Evolutionary conservation across 2,888 invertebrate genomes (phyloP).

Genomic region (Ochropleura plecta): DNA sequence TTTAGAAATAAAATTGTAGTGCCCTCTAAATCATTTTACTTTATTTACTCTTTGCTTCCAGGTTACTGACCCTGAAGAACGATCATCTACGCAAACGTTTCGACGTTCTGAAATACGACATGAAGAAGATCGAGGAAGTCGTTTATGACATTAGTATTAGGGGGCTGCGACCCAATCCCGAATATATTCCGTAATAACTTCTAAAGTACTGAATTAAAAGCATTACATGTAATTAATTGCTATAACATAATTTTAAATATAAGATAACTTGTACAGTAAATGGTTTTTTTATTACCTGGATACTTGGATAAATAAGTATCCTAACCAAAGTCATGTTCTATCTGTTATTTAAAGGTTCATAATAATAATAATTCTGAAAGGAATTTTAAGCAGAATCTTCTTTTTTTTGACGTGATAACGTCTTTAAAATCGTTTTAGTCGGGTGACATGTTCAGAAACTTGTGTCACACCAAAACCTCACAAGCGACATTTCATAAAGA

Average conservation of each 20-base stretch:
- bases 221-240: conserved; percentile 23
- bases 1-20: not conserved
- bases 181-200: not conserved
- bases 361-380: no score
- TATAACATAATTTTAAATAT: conserved; percentile 14
- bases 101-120: conserved; percentile 97
- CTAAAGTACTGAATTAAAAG: conserved; percentile 9
- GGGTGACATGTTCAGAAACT: no score
- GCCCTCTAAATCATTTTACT: not conserved
- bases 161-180: conserved; percentile 88
- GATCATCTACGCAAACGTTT: conserved; percentile 96
- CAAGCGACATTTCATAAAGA: no score
- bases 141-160: conserved; percentile 96
- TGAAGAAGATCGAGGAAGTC: conserved; percentile 98
- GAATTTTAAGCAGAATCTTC: no score
- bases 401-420: no score
- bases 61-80: conserved; percentile 96
- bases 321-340: no score
- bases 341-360: no score
- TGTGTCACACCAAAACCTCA: no score
- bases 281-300: not conserved
- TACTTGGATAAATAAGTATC: no score
- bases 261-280: conserved; percentile 9
- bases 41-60: conserved; percentile 60
- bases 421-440: no score